Conservation (phyloP, 2,113 vertebrate species). For the Indicator indicator region DNA sequence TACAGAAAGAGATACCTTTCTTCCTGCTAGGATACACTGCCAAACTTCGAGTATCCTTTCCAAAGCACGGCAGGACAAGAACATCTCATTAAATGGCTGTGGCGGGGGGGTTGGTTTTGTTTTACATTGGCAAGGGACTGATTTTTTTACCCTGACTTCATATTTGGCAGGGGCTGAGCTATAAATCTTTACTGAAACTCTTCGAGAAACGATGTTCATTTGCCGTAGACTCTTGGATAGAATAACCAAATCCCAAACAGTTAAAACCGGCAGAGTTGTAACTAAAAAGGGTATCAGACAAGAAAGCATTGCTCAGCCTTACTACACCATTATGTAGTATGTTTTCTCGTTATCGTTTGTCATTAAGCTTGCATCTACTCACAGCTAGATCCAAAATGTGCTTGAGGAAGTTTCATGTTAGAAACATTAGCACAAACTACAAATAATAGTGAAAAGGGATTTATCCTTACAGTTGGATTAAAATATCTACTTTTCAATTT, state of each 20-base stretch:
- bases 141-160: conserved; percentile 9
- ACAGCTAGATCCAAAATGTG: neutral
- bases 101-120: neutral
- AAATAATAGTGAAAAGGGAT: neutral
- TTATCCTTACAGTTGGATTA: neutral
- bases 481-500: neutral
- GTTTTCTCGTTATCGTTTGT: neutral
- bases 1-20: neutral
- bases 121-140: neutral
- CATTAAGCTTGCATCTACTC: neutral
- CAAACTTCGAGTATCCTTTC: neutral
- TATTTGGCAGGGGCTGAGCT: conserved; percentile 4
- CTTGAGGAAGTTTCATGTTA: neutral
- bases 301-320: neutral
- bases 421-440: neutral
- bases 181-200: neutral
- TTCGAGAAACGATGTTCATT: neutral
- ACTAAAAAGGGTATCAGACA: neutral
- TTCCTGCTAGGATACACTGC: neutral
- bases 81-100: neutral
- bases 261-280: neutral
- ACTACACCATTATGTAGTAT: rapidly evolving
- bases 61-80: neutral
- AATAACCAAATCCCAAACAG: neutral
- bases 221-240: neutral